phyloP scores from a whole-genome alignment of 2,888 invertebrate genomes.

The Odontothrips loti region DNA sequence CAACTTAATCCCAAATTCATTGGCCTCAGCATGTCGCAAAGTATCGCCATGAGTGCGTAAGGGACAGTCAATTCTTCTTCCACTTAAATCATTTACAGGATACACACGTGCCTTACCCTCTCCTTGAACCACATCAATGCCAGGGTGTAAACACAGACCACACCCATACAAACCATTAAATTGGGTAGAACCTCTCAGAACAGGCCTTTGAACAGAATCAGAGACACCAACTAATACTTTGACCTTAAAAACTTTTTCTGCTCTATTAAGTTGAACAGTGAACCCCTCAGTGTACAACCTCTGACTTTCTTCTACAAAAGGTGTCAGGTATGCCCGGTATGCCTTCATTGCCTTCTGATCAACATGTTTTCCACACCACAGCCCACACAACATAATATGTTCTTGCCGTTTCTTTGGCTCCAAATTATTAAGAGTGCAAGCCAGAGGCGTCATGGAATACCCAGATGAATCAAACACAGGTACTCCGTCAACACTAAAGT shows the following conservation, averaged over 20 bases:
- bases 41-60: not conserved
- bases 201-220: not conserved
- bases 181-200: not conserved
- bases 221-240: not conserved
- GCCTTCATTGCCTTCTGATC: too few species aligned
- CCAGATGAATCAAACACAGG: too few species aligned
- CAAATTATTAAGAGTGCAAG: too few species aligned
- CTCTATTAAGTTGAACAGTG: too few species aligned
- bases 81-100: not conserved
- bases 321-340: too few species aligned
- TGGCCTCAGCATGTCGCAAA: not conserved
- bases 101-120: not conserved
- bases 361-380: too few species aligned
- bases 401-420: too few species aligned
- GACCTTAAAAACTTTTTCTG: not conserved
- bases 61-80: not conserved
- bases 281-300: too few species aligned
- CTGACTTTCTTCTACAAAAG: too few species aligned
- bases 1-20: not conserved
- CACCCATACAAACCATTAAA: slow-evolving; percentile 10
- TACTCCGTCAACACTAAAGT: too few species aligned
- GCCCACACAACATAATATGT: too few species aligned
- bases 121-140: not conserved
- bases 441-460: too few species aligned
- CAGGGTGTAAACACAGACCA: slow-evolving; percentile 1